A percentile compares a stretch with the other conserved stretches of the same genome.
These are phyloP conservation scores for Tinea trinotella DNA, from an alignment of 2,888 invertebrate species.

Conservation along the genomic window DNA sequence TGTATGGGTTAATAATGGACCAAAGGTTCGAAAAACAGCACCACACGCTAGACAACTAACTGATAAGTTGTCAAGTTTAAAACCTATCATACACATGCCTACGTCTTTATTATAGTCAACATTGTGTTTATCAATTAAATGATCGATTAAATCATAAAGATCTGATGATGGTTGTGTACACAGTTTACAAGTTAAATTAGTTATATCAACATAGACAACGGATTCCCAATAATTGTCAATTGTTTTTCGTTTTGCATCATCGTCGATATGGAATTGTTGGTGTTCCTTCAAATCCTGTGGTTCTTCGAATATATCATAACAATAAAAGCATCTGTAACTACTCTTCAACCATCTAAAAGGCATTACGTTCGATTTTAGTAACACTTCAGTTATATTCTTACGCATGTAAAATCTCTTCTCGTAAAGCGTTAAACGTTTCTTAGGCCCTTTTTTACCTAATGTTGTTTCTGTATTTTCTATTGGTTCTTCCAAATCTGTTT, in stretches of 20 bases:
- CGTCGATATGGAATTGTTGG: constrained; percentile 39
- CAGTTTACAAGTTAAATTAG: constrained; percentile 44
- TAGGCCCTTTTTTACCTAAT: too few species aligned
- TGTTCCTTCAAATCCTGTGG: constrained; percentile 48
- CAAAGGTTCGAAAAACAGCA: constrained; percentile 52
- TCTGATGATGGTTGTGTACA: constrained; percentile 43
- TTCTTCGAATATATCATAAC: constrained; percentile 62
- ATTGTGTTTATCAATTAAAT: constrained; percentile 43
- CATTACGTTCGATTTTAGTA: constrained; percentile 51
- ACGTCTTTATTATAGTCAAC: constrained; percentile 53
- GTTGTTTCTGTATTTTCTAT: neutral
- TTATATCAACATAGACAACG: constrained; percentile 52
- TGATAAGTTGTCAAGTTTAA: constrained; percentile 49
- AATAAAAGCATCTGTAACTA: constrained; percentile 61
- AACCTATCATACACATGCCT: constrained; percentile 54
- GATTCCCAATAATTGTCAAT: constrained; percentile 63
- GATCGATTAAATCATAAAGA: constrained; percentile 51
- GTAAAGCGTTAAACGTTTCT: neutral
- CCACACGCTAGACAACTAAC: constrained; percentile 51
- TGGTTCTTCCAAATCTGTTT: neutral
- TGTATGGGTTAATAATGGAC: constrained; percentile 52
- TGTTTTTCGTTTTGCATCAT: constrained; percentile 43
- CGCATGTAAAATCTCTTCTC: constrained; percentile 40
- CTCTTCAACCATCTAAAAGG: constrained; percentile 62
- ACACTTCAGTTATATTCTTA: constrained; percentile 48